phyloP scores from a whole-genome alignment of 2,888 invertebrate genomes.

The Amorpha juglandis region DNA sequence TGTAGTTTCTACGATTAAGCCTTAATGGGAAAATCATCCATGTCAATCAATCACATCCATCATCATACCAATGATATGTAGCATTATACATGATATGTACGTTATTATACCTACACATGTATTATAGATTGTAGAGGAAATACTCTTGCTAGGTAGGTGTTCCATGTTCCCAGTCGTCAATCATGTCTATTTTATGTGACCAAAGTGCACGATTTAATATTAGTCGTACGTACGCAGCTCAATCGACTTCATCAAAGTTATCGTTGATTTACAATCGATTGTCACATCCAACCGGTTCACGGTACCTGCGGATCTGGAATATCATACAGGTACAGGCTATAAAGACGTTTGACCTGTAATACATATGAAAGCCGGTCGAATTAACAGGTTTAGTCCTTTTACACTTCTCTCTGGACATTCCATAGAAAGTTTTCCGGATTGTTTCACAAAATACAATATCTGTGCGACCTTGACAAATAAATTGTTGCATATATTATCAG shows the following conservation, averaged over 20 bases:
- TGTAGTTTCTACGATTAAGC: too few relatives aligned
- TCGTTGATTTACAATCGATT: slow-evolving; percentile 73
- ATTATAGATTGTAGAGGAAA: too few relatives aligned
- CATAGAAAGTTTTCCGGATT: slow-evolving; percentile 42
- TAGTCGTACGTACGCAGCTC: slow-evolving; percentile 28
- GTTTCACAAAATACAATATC: neutral
- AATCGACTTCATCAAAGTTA: slow-evolving; percentile 39
- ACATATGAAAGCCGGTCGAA: slow-evolving; percentile 65
- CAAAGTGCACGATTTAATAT: slow-evolving; percentile 27
- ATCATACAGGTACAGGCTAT: slow-evolving; percentile 72
- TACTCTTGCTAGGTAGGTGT: neutral
- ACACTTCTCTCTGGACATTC: slow-evolving; percentile 52
- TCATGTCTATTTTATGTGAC: slow-evolving; percentile 11
- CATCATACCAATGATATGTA: too few relatives aligned
- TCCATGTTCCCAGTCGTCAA: neutral
- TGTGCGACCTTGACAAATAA: neutral
- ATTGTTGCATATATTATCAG: neutral
- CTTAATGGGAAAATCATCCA: too few relatives aligned
- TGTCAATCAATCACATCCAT: too few relatives aligned
- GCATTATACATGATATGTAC: too few relatives aligned
- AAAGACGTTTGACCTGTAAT: slow-evolving; percentile 69
- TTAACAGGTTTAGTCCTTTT: slow-evolving; percentile 72
- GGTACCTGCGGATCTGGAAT: slow-evolving; percentile 63
- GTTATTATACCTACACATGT: too few relatives aligned
- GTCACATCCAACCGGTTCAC: slow-evolving; percentile 59